Percentiles rank a stretch among this genome's conserved stretches.
Conservation (phyloP, 2,888 invertebrate species). For the Drosophila nigritarsus region DNA sequence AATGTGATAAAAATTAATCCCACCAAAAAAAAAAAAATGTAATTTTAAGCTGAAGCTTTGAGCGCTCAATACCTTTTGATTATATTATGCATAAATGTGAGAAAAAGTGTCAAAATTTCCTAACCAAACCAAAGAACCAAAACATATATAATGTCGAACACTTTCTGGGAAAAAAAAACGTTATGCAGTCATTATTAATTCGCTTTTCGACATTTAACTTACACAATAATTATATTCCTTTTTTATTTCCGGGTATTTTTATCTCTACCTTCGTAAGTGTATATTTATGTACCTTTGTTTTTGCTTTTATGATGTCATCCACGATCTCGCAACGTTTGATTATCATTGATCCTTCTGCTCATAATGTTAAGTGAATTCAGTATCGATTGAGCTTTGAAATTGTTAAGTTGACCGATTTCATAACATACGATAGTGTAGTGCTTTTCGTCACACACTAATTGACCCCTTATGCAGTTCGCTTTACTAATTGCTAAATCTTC, state of each 20-base stretch:
- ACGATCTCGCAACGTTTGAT: neutral
- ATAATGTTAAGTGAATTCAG: neutral
- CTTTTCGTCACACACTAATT: neutral
- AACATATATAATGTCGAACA: neutral
- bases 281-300: neutral
- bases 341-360: neutral
- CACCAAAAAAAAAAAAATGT: neutral
- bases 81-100: too few relatives aligned
- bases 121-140: neutral
- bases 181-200: neutral
- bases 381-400: neutral
- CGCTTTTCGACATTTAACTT: neutral
- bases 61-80: too few relatives aligned
- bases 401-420: neutral
- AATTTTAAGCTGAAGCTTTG: neutral
- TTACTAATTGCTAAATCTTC: neutral
- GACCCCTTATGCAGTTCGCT: neutral
- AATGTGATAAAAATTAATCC: neutral
- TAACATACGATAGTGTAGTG: neutral
- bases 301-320: neutral
- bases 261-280: neutral
- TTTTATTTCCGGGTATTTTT: neutral
- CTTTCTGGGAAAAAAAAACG: neutral
- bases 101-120: too few relatives aligned
- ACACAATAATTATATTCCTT: neutral